Evolutionary conservation across 2,888 invertebrate genomes (phyloP), one percentile per base, ranked within the genome.

Genomic region (Agonopterix alstromeriana): DNA sequence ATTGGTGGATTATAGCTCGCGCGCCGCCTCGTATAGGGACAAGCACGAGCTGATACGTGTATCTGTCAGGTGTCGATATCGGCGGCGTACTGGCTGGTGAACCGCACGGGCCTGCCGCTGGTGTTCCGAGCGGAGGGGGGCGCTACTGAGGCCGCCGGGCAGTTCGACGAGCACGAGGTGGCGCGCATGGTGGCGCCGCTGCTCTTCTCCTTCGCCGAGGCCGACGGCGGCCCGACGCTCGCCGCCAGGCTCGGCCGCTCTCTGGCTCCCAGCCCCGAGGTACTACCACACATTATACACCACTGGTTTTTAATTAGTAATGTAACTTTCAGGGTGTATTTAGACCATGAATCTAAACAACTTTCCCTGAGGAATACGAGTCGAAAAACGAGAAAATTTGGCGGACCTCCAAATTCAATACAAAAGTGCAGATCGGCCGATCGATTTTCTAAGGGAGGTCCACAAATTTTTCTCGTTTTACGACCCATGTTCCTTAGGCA

Each of bases 101-200:
- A 99, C 88, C 95, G 96, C 79, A 95, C 98, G 5, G 98, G 98
- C 0, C 87, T 99, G 53, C 98, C 99, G n/a, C 86, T 99, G 53
- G 94, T 99, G 48, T 97, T 98, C 79, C 93, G 94, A 60, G 98
- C 98, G 81, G 97, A 97, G 76, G 95, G 96, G 10, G 92, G 93
- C 2, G 90, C 91, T 9, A 73, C 85, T 27, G 94, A 93, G 65
- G 94, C 95, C 54, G 95, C 96, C 7, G 98, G 98, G 2, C 98
- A 98, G 85, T 96, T 95, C 76, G 94, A 94, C 50, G 99, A 99
- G 77, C 97, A 99, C 77, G 99, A 99, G 88, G 91, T 94, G 62
- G 98, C 98, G 9, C 91, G 98, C 58, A 95, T 97, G 91, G 94
- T 97, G 48, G 93, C 95, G 46, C 99, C 99, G 7, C 90, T 99